phyloP scores from a whole-genome alignment of 23 tunicate species.

The Corella eumyota region DNA sequence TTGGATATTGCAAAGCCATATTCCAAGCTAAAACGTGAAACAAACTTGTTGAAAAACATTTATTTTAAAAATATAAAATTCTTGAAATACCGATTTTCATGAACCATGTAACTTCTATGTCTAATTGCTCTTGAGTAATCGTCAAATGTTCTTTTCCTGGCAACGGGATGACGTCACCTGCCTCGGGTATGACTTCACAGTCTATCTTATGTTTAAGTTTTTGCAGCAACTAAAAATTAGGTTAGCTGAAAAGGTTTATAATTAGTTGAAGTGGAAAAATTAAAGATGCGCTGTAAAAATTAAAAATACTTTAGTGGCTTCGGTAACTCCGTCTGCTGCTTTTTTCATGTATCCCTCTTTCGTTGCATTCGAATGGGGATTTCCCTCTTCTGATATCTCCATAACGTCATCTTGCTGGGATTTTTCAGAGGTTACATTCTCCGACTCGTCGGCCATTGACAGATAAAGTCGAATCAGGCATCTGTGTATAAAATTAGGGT shows the following conservation, averaged over 20 bases:
- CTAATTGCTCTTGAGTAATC: conserved; percentile 20
- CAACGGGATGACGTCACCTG: conserved; percentile 22
- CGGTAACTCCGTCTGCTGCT: not conserved
- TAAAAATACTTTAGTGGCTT: conserved; percentile 22
- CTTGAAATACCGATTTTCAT: conserved; percentile 74
- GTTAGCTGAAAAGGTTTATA: not conserved
- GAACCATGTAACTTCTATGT: conserved; percentile 73
- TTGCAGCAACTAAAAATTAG: conserved; percentile 4
- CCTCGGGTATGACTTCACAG: not conserved
- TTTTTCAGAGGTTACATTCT: too few species aligned
- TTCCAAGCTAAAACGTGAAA: conserved; percentile 96
- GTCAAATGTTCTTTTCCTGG: conserved; percentile 24
- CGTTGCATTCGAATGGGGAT: too few species aligned
- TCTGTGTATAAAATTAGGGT: too few species aligned
- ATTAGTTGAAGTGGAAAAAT: too few species aligned
- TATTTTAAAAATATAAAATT: not conserved
- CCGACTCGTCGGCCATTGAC: conserved; percentile 26
- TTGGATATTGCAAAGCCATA: conserved; percentile 50
- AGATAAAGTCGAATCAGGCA: conserved; percentile 65
- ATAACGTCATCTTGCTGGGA: too few species aligned
- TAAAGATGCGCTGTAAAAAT: too few species aligned
- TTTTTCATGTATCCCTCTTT: not conserved
- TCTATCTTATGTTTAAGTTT: not conserved
- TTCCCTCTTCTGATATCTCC: too few species aligned
- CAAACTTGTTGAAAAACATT: too few species aligned